phyloP scores from a whole-genome alignment of 2,113 vertebrate species.

The Cyanoramphus novaezelandiae region DNA sequence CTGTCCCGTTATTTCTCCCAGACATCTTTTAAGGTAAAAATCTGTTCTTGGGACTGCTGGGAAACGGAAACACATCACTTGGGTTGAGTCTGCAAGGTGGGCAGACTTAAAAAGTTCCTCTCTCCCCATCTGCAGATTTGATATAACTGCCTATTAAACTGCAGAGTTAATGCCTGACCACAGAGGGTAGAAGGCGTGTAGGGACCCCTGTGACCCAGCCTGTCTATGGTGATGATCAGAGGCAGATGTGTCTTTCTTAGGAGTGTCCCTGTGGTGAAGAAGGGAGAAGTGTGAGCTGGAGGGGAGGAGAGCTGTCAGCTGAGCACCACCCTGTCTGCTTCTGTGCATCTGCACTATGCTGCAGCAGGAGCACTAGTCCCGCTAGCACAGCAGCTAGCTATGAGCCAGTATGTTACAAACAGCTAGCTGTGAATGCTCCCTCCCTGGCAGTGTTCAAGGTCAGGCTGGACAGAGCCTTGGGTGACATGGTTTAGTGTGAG shows the following conservation, averaged over 20 bases:
- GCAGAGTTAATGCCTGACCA: neutral
- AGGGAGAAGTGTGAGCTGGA: neutral
- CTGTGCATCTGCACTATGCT: neutral
- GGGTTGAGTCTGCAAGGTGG: neutral
- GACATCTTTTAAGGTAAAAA: neutral
- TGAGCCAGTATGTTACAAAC: neutral
- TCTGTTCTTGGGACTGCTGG: neutral
- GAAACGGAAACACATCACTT: neutral
- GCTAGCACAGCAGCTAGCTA: neutral
- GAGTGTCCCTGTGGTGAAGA: neutral
- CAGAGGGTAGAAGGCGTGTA: neutral
- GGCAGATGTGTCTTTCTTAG: neutral
- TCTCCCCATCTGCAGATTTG: neutral
- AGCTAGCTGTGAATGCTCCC: neutral
- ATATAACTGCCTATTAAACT: neutral
- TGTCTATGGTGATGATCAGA: neutral
- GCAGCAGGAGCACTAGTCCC: accelerated
- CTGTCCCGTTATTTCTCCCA: neutral
- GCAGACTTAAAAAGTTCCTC: neutral
- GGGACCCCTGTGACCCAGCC: neutral
- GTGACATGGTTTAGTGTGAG: too few relatives aligned
- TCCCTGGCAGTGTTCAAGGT: too few relatives aligned
- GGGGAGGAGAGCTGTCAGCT: neutral
- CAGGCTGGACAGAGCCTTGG: too few relatives aligned
- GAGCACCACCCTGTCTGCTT: neutral